A percentile compares a stretch with the other conserved stretches of the same genome.
Conservation (phyloP, 1,140 invertebrate genomes). For the Nasonia longicornis region DNA sequence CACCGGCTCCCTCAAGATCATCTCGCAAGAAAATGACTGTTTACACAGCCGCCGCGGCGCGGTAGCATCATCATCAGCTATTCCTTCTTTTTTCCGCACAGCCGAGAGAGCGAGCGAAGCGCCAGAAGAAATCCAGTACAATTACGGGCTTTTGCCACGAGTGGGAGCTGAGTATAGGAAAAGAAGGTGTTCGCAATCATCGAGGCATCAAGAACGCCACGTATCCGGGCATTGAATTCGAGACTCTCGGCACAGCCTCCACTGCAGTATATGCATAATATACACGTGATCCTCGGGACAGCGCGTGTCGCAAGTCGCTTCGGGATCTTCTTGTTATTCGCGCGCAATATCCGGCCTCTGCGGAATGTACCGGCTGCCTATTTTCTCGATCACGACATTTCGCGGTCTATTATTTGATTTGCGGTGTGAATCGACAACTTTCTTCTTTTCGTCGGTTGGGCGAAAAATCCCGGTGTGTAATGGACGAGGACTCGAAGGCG, state of each 20-base stretch:
- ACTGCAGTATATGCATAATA: not conserved
- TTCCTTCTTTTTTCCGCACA: not conserved
- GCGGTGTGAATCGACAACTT: not conserved
- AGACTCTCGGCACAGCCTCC: slow-evolving; percentile 19
- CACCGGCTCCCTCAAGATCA: not conserved
- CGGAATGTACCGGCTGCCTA: not conserved
- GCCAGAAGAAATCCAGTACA: not conserved
- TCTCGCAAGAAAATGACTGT: not conserved
- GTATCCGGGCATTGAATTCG: slow-evolving; percentile 46
- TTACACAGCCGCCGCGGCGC: not conserved
- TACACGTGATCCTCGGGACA: not conserved
- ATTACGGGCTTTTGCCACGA: not conserved
- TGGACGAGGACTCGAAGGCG: not conserved
- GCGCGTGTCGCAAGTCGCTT: not conserved
- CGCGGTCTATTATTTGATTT: not conserved
- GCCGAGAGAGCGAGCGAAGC: not conserved
- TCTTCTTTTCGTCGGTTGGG: not conserved
- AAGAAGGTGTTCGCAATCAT: slow-evolving; percentile 26
- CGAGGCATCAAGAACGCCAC: slow-evolving; percentile 36
- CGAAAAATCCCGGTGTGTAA: not conserved
- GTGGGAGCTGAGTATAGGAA: not conserved
- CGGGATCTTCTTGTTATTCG: not conserved
- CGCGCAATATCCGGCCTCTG: slow-evolving; percentile 12
- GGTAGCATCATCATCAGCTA: not conserved
- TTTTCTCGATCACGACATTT: not conserved